Conservation (phyloP, 2,797 vertebrate species). For the Synanceia verrucosa region DNA sequence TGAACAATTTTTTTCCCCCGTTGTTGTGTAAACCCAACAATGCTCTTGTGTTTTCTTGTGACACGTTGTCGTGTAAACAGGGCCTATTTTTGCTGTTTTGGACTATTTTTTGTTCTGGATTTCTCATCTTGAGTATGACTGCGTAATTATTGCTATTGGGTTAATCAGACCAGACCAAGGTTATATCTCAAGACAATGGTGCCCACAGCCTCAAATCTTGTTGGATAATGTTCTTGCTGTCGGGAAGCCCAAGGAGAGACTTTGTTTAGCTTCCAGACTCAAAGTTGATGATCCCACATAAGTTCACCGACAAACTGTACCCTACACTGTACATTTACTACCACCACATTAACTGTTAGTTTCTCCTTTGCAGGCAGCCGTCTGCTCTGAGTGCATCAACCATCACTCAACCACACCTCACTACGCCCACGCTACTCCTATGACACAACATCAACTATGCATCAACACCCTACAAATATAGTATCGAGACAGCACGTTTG, state of each 20-base stretch:
- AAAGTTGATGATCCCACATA: neutral
- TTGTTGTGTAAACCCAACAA: too few species aligned
- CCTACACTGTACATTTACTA: neutral
- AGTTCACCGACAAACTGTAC: neutral
- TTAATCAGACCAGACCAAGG: neutral
- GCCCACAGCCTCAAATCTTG: neutral
- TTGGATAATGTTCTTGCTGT: neutral
- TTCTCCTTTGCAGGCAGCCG: neutral
- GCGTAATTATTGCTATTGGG: neutral
- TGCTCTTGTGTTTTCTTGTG: too few species aligned
- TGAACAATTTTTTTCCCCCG: too few species aligned
- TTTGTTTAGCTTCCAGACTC: neutral
- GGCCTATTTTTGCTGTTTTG: neutral
- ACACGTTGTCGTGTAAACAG: too few species aligned
- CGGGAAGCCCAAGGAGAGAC: neutral
- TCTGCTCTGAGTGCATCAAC: neutral
- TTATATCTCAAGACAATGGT: neutral
- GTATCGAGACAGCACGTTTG: too few species aligned
- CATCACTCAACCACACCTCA: neutral
- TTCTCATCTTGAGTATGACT: neutral
- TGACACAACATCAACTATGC: too few species aligned
- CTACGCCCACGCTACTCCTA: too few species aligned
- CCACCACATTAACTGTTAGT: neutral
- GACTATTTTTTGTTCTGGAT: neutral
- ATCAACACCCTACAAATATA: neutral